These are phyloP conservation scores for Dunckerocampus dactyliophorus DNA, from an alignment of 2,113 vertebrate genomes.

Conservation along the genomic window DNA sequence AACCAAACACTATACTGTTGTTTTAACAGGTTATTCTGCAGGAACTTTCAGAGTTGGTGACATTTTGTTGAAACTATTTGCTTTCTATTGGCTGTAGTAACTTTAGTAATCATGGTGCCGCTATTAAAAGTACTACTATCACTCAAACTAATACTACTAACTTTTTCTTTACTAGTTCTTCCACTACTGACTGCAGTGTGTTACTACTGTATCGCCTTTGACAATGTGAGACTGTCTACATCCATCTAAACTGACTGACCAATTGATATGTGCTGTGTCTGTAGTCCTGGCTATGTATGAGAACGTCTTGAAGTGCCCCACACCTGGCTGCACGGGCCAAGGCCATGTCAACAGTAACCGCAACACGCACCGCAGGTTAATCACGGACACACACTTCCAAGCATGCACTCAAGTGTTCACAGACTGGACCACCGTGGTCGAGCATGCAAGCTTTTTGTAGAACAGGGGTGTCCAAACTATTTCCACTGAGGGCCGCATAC, in stretches of 20 bases:
- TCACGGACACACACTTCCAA: conserved; percentile 8
- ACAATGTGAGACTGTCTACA: not conserved
- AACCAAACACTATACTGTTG: not conserved
- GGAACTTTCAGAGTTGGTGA: not conserved
- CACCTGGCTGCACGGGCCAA: conserved; percentile 96
- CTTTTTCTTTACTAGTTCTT: not conserved
- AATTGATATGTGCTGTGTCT: conserved; percentile 35
- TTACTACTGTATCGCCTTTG: not conserved
- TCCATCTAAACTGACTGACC: conserved; percentile 32
- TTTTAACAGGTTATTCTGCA: not conserved
- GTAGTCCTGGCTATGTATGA: conserved; percentile 98
- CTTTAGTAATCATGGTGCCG: not conserved
- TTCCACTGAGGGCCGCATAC: too few relatives aligned
- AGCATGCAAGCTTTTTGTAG: too few relatives aligned
- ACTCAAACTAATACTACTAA: conserved; percentile 13
- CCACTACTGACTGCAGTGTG: not conserved
- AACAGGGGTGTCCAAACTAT: too few relatives aligned
- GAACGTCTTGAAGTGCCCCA: conserved; percentile 98
- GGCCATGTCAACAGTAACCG: conserved; percentile 99
- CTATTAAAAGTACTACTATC: not conserved
- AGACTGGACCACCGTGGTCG: too few relatives aligned
- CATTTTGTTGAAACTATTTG: not conserved
- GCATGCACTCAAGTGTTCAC: not conserved
- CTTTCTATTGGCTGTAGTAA: not conserved
- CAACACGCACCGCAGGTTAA: conserved; percentile 95